Percentiles rank a stretch among this genome's conserved stretches.
Evolutionary conservation across 2,113 vertebrate genomes (phyloP).

Genomic region (Mormyrus iriodes): DNA sequence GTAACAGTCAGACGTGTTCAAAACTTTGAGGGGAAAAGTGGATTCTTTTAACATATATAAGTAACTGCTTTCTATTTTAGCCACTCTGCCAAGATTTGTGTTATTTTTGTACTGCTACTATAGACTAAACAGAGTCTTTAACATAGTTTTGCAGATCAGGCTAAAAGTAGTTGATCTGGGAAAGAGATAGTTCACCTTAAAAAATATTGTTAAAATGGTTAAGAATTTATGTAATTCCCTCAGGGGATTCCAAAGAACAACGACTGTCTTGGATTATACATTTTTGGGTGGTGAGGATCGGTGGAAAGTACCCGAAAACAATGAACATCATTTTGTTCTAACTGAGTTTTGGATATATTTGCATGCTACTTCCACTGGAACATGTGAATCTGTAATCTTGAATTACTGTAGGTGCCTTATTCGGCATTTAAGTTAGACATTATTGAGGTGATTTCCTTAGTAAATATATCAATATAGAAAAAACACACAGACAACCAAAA

Average conservation of each 20-base stretch:
- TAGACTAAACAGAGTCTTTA: background rate
- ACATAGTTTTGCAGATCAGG: background rate
- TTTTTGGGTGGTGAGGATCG: background rate
- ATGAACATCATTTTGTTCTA: background rate
- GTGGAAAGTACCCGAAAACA: background rate
- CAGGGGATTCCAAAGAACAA: background rate
- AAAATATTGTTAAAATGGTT: background rate
- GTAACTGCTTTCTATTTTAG: conserved; percentile 15
- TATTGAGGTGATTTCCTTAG: background rate
- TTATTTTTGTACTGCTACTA: conserved; percentile 24
- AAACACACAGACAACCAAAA: background rate
- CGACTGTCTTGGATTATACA: background rate
- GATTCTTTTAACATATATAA: background rate
- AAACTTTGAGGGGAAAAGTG: background rate
- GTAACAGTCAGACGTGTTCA: background rate
- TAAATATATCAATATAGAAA: background rate
- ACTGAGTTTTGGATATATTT: background rate
- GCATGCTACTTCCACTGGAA: background rate
- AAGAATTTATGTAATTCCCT: background rate
- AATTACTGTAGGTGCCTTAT: background rate
- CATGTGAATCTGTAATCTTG: background rate
- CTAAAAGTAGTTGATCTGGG: background rate
- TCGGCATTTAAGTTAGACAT: background rate
- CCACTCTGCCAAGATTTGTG: conserved; percentile 25
- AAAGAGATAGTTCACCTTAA: background rate